Conservation (phyloP, 2,888 invertebrate species). For the Amorpha juglandis region DNA sequence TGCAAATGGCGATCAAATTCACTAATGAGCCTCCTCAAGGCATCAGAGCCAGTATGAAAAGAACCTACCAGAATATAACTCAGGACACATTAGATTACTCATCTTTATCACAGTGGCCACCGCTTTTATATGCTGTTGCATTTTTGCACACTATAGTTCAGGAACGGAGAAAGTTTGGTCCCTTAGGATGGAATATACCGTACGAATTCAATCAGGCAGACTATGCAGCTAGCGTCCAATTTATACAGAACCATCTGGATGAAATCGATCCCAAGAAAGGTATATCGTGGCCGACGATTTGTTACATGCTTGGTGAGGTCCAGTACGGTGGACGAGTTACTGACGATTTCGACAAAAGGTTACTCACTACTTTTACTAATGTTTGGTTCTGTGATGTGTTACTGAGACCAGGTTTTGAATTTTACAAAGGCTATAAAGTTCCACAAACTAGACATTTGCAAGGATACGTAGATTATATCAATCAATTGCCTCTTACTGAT, state of each 20-base stretch:
- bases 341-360: constrained; percentile 97
- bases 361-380: constrained; percentile 96
- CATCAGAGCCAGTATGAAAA: constrained; percentile 94
- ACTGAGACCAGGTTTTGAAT: constrained; percentile 94
- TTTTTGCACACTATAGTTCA: constrained; percentile 98
- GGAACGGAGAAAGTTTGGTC: constrained; percentile 97
- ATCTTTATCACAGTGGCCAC: constrained; percentile 96
- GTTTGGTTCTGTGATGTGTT: constrained; percentile 98
- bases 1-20: constrained; percentile 97
- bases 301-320: constrained; percentile 98
- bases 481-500: constrained; percentile 92
- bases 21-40: constrained; percentile 99
- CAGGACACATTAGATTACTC: constrained; percentile 97
- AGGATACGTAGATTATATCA: constrained; percentile 94
- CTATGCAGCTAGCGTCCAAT: constrained; percentile 97
- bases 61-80: constrained; percentile 94
- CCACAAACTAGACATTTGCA: constrained; percentile 91
- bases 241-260: constrained; percentile 97
- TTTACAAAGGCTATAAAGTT: constrained; percentile 96
- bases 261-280: constrained; percentile 99
- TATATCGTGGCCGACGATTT: constrained; percentile 98
- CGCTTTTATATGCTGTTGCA: constrained; percentile 95
- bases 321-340: constrained; percentile 96
- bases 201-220: constrained; percentile 99
- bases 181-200: constrained; percentile 98